A percentile compares a stretch with the other conserved stretches of the same genome.
Evolutionary conservation across 2,113 vertebrate genomes (phyloP).

Genomic region (Sitta europaea): DNA sequence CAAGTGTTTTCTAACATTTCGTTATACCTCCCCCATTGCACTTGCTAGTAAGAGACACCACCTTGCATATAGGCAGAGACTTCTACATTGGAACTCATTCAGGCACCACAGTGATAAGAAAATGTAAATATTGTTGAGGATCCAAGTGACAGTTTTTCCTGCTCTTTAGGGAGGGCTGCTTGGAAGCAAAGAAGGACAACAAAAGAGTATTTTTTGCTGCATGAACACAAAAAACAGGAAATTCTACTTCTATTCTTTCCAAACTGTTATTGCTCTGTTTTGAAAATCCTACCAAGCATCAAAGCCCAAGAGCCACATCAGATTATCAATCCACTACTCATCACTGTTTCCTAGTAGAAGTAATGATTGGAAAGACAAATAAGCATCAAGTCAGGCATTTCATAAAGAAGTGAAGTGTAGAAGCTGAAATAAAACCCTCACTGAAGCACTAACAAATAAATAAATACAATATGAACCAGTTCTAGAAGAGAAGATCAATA

Average conservation of each 20-base stretch:
- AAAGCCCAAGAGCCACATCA: not conserved
- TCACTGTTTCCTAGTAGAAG: not conserved
- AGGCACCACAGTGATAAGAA: not conserved
- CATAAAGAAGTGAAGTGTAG: not conserved
- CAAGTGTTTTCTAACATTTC: not conserved
- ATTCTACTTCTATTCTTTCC: not conserved
- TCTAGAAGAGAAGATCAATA: not conserved
- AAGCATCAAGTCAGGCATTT: slow-evolving; percentile 2
- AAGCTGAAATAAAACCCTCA: not conserved
- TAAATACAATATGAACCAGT: not conserved
- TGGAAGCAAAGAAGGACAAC: not conserved
- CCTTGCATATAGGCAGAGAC: not conserved
- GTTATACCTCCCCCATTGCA: not conserved
- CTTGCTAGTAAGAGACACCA: not conserved
- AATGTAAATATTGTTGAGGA: not conserved
- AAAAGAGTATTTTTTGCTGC: not conserved
- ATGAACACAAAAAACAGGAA: not conserved
- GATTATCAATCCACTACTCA: not conserved
- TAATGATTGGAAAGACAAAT: slow-evolving; percentile 30
- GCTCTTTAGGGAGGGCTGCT: not conserved
- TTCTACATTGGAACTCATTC: not conserved
- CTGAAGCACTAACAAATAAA: not conserved
- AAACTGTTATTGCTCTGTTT: not conserved
- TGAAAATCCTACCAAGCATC: not conserved
- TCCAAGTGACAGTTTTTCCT: not conserved